Conservation (phyloP, 2,888 invertebrate genomes). For the Geophilus truncorum region DNA sequence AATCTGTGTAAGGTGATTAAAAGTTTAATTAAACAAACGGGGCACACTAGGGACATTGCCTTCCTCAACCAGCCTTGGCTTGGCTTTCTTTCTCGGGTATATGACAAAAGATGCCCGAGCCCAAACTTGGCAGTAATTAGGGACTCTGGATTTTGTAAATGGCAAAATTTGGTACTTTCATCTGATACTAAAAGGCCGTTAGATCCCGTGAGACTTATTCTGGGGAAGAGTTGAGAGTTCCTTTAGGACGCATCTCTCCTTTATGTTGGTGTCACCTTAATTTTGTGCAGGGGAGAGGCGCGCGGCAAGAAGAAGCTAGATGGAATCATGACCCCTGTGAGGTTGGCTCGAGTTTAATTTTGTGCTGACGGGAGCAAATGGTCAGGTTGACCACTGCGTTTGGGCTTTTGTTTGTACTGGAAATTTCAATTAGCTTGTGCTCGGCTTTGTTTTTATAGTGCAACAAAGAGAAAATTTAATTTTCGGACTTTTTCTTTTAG, state of each 20-base stretch:
- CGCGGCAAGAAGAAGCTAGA: background rate
- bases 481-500: background rate
- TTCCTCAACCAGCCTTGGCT: background rate
- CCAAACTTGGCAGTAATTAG: constrained; percentile 12
- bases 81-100: background rate
- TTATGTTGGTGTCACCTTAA: constrained; percentile 15
- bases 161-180: constrained; percentile 11
- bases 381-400: constrained; percentile 13
- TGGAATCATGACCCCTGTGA: constrained; percentile 12
- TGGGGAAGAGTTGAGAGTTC: background rate
- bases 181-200: background rate
- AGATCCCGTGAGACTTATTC: background rate
- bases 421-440: constrained; percentile 17
- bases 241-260: constrained; percentile 21
- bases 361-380: constrained; percentile 24
- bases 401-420: constrained; percentile 17
- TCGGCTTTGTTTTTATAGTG: background rate
- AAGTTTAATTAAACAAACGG: constrained; percentile 27
- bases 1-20: constrained; percentile 24
- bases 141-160: constrained; percentile 12
- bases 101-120: constrained; percentile 13
- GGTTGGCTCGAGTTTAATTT: constrained; percentile 14
- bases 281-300: background rate
- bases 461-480: background rate
- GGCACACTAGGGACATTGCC: constrained; percentile 18